Base-by-base conservation (phyloP, 2,113 vertebrate genomes). In the Scartelaos histophorus region DNA sequence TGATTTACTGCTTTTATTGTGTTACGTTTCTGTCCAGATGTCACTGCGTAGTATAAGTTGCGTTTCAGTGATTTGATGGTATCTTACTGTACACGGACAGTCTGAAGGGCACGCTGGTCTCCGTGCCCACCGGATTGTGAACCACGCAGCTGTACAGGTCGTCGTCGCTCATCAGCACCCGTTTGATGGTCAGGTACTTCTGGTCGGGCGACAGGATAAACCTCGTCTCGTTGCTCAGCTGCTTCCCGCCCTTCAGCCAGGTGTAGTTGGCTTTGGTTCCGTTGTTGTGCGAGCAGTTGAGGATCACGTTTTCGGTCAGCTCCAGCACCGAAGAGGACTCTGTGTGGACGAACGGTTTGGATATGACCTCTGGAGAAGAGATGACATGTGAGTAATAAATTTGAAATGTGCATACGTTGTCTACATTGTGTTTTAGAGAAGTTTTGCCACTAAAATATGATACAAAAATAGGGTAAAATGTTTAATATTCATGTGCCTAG, bases 231-330 rank as follows among this genome's bases (percentile, higher is more conserved):
- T 97, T 97, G 90, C 83, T 92, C 79, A 98, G 93, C 0, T 93
- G 94, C 60, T 95, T 94, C 70, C 95, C 95, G 0, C 95, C 97
- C 89, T 98, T 98, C 75, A 95, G 89, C 97, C 97, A 99, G 24
- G 91, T 95, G 83, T 99, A 99, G 13, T 87, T 88, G 24, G 95
- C 93, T 76, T 96, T 96, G 73, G 97, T 98, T 67, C 97, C 97
- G 0, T 96, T 96, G 56, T 96, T 95, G 0, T 98, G 97, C 0
- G 95, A 95, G 76, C 97, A 99, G 94, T 96, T 98, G 71, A 99
- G 90, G 13, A 94, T 88, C 80, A 98, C 93, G 77, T 95, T 93
- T 82, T 98, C 94, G 0, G 94, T 96, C 81, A 97, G 95, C 86
- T 99, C 97, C 86, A 99, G 91, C 9, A 99, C 95, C 0, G 97